phyloP scores from a whole-genome alignment of 2,113 vertebrate genomes.

The Rousettus leschenaultii region DNA sequence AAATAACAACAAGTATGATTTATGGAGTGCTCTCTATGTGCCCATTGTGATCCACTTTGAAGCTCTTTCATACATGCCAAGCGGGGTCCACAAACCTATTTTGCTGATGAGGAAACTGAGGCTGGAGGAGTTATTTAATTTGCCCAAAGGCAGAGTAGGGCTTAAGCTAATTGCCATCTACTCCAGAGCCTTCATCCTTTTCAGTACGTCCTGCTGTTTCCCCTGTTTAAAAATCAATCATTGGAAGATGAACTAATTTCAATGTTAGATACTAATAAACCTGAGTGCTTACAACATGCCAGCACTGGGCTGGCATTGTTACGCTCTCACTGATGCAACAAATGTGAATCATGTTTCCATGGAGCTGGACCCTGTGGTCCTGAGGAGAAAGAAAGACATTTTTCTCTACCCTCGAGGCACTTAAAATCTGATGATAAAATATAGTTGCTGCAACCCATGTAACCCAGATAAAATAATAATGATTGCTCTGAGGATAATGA shows the following conservation, averaged over 20 bases:
- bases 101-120: not conserved
- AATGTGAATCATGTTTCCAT: not conserved
- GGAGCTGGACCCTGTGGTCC: fast-evolving
- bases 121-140: not conserved
- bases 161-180: not conserved
- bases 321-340: fast-evolving
- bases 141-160: not conserved
- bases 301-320: no score
- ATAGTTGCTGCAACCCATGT: not conserved
- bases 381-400: not conserved
- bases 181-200: not conserved
- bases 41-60: not conserved
- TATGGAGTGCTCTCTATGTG: not conserved
- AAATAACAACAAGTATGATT: not conserved
- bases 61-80: not conserved
- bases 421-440: not conserved
- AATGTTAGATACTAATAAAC: no score
- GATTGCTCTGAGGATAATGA: not conserved
- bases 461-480: not conserved
- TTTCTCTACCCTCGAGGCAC: not conserved
- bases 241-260: not conserved
- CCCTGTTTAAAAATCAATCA: not conserved
- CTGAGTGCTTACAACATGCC: fast-evolving
- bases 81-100: not conserved
- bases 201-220: not conserved